phyloP scores from a whole-genome alignment of 2,888 invertebrate species.

The Deroplatys truncata region DNA sequence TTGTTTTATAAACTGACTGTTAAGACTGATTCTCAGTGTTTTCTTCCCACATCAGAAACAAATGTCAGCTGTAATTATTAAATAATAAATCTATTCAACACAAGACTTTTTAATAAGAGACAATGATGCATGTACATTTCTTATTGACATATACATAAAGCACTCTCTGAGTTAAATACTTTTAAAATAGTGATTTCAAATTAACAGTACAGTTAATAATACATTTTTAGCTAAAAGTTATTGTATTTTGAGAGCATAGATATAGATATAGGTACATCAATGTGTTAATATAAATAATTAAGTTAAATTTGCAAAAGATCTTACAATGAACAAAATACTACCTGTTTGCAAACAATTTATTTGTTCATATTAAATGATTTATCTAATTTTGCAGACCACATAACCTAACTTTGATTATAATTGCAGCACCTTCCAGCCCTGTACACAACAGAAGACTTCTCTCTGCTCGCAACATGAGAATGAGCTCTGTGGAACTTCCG shows the following conservation, averaged over 20 bases:
- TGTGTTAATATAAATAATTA: no score
- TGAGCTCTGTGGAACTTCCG: constrained; percentile 91
- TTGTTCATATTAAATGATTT: neutral
- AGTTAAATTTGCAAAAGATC: no score
- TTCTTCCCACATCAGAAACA: neutral
- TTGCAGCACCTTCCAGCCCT: constrained; percentile 84
- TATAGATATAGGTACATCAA: no score
- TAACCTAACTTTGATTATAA: neutral
- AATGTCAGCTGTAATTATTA: neutral
- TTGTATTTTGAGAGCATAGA: no score
- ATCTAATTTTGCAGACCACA: neutral
- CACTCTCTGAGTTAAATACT: no score
- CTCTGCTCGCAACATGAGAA: constrained; percentile 76
- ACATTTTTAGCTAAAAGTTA: no score
- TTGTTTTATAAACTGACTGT: neutral
- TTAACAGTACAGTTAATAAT: no score
- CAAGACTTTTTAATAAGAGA: neutral
- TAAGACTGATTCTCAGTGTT: neutral
- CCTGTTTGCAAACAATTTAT: neutral
- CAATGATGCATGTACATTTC: neutral
- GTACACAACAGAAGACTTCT: constrained; percentile 80
- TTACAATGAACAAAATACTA: neutral
- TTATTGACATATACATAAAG: neutral
- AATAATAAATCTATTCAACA: neutral
- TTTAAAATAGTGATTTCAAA: no score